Base-by-base conservation (phyloP, 2,113 vertebrate genomes). In the Pitta sordida region DNA sequence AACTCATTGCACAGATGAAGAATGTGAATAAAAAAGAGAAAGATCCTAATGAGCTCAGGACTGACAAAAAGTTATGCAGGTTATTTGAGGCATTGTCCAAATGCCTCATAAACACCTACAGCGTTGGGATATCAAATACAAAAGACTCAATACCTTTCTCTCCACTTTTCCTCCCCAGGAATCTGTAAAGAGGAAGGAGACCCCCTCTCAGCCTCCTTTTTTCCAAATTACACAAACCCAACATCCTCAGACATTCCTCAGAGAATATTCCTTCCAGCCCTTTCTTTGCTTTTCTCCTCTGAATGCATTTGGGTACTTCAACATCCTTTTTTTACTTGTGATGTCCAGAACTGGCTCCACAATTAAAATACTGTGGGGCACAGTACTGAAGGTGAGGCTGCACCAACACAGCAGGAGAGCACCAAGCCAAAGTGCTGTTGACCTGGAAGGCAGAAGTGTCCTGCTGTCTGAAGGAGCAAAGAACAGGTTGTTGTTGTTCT, bases 401-500 rank as follows among this genome's bases (percentile, higher is more conserved):
- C 59, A 39, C 16, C 24, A 39, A 39, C 23, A 12, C 19, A 19
- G 18, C 43, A 46, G 44, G 20, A 46, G 44, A 46, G 44, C 44
- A 46, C 44, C 20, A 46, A 46, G 44, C 30, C 7, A 11, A 36
- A 83, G 15, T 21, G 5, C 8, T 2, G 23, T 24, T 67, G 74
- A 23, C 23, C 52, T 5, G 1, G 37, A 3, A 3, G 30, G 3
- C 12, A 62, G 52, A 48, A 18, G 20, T 19, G 11, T 4, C 5
- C 0, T 24, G 58, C 21, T 64, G 9, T 8, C 36, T 76, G 32
- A 10, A 88, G 30, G 15, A 51, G 19, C 10, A 77, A 71, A 71
- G 44, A 32, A 10, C 23, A 6, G 7, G 2, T 9, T 2, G 16
- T 36, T 49, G 17, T 39, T 69, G 18, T 29, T 41, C 15, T 0